These are phyloP conservation scores for Kuschelorhynchus macadamiae DNA, from an alignment of 2,888 invertebrate genomes.

Conservation along the genomic window DNA sequence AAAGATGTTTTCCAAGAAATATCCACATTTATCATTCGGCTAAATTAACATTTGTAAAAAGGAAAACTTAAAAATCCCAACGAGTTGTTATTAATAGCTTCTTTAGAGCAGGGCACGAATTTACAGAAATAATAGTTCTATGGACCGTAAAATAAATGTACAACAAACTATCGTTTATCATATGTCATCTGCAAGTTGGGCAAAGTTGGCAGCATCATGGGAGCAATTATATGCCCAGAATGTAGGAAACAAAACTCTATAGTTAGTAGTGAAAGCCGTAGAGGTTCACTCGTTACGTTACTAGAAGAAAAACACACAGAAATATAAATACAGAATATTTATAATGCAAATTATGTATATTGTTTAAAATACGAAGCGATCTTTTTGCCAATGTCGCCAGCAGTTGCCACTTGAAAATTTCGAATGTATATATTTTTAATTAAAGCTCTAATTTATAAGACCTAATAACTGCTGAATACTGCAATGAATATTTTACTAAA, in stretches of 20 bases:
- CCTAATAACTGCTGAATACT: no score
- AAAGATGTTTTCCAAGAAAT: constrained; percentile 35
- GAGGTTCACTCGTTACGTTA: constrained; percentile 20
- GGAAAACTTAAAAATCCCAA: constrained; percentile 27
- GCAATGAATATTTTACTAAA: no score
- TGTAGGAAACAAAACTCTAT: constrained; percentile 44
- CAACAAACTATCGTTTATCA: constrained; percentile 49
- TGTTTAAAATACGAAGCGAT: no score
- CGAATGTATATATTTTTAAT: no score
- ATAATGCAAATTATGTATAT: no score
- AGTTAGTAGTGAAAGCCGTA: constrained; percentile 37
- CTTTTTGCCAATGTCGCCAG: no score
- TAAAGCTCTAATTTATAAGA: no score
- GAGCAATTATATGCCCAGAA: constrained; percentile 47
- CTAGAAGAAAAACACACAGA: no score
- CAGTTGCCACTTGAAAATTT: no score
- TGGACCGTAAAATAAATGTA: constrained; percentile 42
- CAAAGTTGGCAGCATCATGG: constrained; percentile 51
- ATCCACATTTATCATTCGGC: constrained; percentile 39
- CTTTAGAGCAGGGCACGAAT: constrained; percentile 17
- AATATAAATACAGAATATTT: no score
- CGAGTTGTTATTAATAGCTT: constrained; percentile 34
- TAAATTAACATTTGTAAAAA: constrained; percentile 35
- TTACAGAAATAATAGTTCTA: constrained; percentile 40
- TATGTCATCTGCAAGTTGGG: constrained; percentile 53